Evolutionary conservation across 1,140 invertebrate species (phyloP).

Genomic region (fruit fly (Drosophila melanogaster)): Release_6_plus_ISO1_MT NT_033777.3:21548001-21548500

Average conservation of each 20-base stretch:
- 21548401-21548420: constrained; percentile 79
- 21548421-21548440: constrained; percentile 62
- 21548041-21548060: constrained; percentile 30
- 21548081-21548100: constrained; percentile 55
- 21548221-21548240: constrained; percentile 75
- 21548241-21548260: constrained; percentile 78
- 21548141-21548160: constrained; percentile 81
- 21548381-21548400: constrained; percentile 84
- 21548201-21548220: constrained; percentile 62
- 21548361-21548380: constrained; percentile 77
- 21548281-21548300: constrained; percentile 52
- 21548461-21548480: constrained; percentile 62
- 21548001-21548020: constrained; percentile 25
- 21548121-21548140: constrained; percentile 76
- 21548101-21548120: constrained; percentile 57
- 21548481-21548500: constrained; percentile 85
- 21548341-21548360: constrained; percentile 14
- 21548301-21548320: constrained; percentile 29
- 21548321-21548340: not conserved
- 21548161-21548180: constrained; percentile 51
- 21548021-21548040: constrained; percentile 68
- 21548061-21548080: constrained; percentile 42
- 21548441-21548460: constrained; percentile 25
- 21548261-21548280: constrained; percentile 77
- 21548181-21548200: not conserved